phyloP scores from a whole-genome alignment of 2,888 invertebrate genomes.

The Villa cingulata region DNA sequence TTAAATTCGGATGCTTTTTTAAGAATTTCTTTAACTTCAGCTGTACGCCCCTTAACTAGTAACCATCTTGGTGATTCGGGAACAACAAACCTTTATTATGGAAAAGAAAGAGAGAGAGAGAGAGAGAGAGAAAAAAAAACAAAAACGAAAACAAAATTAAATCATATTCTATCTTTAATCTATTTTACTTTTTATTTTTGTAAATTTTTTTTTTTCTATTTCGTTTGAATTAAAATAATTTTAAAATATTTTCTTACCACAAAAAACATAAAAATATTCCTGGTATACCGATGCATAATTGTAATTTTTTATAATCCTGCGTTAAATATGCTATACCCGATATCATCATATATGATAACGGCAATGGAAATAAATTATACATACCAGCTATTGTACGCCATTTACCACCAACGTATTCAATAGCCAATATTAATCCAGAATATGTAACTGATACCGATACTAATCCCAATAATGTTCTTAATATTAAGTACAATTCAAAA shows the following conservation, averaged over 20 bases:
- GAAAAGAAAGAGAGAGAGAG: no score
- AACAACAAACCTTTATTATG: conserved; percentile 47
- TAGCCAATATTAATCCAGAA: conserved; percentile 64
- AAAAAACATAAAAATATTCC: conserved; percentile 51
- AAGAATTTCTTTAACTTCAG: conserved; percentile 52
- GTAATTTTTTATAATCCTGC: conserved; percentile 58
- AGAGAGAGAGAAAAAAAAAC: no score
- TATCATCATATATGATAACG: conserved; percentile 59
- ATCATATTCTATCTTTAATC: no score
- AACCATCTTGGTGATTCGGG: conserved; percentile 75
- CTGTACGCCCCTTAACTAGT: conserved; percentile 54
- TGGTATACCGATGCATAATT: conserved; percentile 58
- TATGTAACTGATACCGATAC: conserved; percentile 72
- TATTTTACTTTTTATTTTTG: no score
- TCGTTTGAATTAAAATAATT: no score
- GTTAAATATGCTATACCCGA: conserved; percentile 56
- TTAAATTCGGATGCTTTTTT: conserved; percentile 53
- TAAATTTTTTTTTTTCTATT: no score
- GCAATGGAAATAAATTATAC: conserved; percentile 66
- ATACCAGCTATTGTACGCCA: conserved; percentile 71
- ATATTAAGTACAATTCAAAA: conserved; percentile 53
- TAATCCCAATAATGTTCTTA: conserved; percentile 57
- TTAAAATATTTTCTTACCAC: conserved; percentile 42
- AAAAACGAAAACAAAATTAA: no score
- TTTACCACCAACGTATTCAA: conserved; percentile 64